Conservation (phyloP, 2,888 invertebrate species). For the Chrysolina haemoptera region DNA sequence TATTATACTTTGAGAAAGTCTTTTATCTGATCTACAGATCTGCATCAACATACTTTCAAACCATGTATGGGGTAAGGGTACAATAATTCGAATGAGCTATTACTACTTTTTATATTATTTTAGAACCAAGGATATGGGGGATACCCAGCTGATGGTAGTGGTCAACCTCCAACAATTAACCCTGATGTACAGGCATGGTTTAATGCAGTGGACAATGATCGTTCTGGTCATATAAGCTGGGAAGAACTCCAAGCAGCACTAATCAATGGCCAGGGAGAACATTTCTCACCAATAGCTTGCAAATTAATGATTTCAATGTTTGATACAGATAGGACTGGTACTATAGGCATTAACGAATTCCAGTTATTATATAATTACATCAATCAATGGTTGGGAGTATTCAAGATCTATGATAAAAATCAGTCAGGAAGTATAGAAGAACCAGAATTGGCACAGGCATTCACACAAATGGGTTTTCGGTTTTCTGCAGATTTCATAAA, state of each 20-base stretch:
- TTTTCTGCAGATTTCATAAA: conserved; percentile 85
- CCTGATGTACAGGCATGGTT: conserved; percentile 91
- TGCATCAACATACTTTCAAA: neutral
- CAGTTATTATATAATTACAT: conserved; percentile 89
- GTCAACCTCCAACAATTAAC: conserved; percentile 68
- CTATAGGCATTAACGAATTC: conserved; percentile 88
- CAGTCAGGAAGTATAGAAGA: conserved; percentile 89
- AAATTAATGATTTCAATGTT: conserved; percentile 94
- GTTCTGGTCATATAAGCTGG: conserved; percentile 86
- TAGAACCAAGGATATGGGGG: conserved; percentile 36
- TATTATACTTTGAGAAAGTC: too few relatives aligned
- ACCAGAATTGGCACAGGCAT: conserved; percentile 82
- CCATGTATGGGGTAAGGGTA: conserved; percentile 22
- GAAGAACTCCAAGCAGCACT: conserved; percentile 85
- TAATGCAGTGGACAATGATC: conserved; percentile 84
- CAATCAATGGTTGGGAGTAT: conserved; percentile 90
- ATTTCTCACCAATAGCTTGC: conserved; percentile 88
- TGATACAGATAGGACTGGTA: conserved; percentile 87
- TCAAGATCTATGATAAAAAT: conserved; percentile 89
- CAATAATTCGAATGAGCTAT: neutral
- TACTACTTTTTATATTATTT: neutral
- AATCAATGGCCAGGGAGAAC: conserved; percentile 88
- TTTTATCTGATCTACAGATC: too few relatives aligned
- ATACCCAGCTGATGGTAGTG: conserved; percentile 32
- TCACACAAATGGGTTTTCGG: conserved; percentile 90